phyloP scores from a whole-genome alignment of 2,113 vertebrate genomes.

The Ceyx cyanopectus region DNA sequence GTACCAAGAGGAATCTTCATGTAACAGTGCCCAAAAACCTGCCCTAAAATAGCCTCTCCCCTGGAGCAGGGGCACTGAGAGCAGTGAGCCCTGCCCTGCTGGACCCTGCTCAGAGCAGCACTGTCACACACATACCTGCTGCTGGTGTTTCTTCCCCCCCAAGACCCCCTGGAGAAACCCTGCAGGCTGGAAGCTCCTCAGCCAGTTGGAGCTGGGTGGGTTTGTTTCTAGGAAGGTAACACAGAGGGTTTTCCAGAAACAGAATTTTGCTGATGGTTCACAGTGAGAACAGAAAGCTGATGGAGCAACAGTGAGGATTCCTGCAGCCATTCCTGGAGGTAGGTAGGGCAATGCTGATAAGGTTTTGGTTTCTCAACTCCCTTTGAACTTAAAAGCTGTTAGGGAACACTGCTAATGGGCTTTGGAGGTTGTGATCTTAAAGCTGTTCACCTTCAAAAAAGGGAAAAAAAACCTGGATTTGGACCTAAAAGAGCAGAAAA shows the following conservation, averaged over 20 bases:
- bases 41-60: not conserved
- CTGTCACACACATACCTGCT: slow-evolving; percentile 17
- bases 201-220: not conserved
- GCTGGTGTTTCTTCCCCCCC: slow-evolving; percentile 60
- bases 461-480: not conserved
- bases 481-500: not conserved
- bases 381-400: not conserved
- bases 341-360: slow-evolving; percentile 14
- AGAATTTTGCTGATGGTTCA: slow-evolving; percentile 19
- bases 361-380: slow-evolving; percentile 44
- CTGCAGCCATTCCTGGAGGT: slow-evolving; percentile 56
- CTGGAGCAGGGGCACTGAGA: not conserved
- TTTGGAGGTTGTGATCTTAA: slow-evolving; percentile 53
- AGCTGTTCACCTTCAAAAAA: slow-evolving; percentile 55
- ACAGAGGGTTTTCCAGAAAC: not conserved
- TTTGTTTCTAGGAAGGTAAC: not conserved
- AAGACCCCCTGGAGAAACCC: not conserved
- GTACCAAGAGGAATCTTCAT: not conserved
- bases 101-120: not conserved
- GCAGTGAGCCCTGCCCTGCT: not conserved
- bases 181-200: not conserved
- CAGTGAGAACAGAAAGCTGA: slow-evolving; percentile 34
- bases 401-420: not conserved
- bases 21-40: not conserved
- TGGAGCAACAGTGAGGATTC: slow-evolving; percentile 22